Evolutionary conservation across 2,113 vertebrate species (phyloP), one percentile per base, ranked within the genome.

Genomic region (Petromus typicus): DNA sequence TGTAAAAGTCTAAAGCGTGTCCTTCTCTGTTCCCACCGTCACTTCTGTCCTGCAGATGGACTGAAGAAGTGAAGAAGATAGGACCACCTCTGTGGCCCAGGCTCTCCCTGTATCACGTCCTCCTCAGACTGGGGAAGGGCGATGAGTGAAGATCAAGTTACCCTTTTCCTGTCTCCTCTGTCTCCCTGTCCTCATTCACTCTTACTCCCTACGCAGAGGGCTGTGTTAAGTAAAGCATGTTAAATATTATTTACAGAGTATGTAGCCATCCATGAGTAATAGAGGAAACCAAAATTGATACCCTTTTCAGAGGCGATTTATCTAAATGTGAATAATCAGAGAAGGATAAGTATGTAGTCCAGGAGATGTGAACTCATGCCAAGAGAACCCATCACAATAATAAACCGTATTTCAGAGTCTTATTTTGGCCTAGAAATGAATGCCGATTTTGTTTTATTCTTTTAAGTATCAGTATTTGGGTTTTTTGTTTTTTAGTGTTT

Each of bases 401-500:
- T 96, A 79, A 59, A 73, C 37, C 80, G 40, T 69, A 40, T 75
- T 61, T 89, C 69, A 11, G 54, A 81, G 30, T 84, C 40, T 67
- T 67, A 61, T 84, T 94, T 87, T 92, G n/a, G 23, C 51, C 95
- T 91, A 85, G 82, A 89, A 86, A 30, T 51, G 43, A 79, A 25
- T 95, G 43, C 10, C 95, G 20, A 81, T 64, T 90, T 3, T 75
- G 54, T 82, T 88, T 89, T 64, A 54, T 92, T 81, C 18, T 94
- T 96, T 66, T 11, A 63, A 91, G 2, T 93, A 59, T 90, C 48
- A 63, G 0, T 90, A 56, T 84, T 95, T 91, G 18, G n/a, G n/a
- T n/a, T n/a, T n/a, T n/a, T n/a, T n/a, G n/a, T n/a, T n/a, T n/a
- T n/a, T n/a, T n/a, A n/a, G n/a, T n/a, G n/a, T n/a, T n/a, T n/a